A percentile compares a stretch with the other conserved stretches of the same genome.
phyloP scores from a whole-genome alignment of 2,888 invertebrate species.

The Thereva nobilitata region DNA sequence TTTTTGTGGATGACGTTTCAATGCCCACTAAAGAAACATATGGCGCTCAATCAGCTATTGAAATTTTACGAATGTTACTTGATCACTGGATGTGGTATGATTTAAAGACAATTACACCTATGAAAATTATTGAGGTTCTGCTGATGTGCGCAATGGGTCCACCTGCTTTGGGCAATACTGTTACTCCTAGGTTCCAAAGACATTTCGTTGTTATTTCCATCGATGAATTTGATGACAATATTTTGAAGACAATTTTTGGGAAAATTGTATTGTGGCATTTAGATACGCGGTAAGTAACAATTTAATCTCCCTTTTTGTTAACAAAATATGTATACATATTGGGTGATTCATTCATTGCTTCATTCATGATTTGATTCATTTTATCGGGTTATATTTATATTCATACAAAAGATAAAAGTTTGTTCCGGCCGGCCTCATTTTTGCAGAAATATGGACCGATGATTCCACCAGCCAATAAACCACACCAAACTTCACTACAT shows the following conservation, averaged over 20 bases:
- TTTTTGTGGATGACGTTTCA: slow-evolving; percentile 95
- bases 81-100: slow-evolving; percentile 93
- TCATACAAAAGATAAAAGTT: no score
- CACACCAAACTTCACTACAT: no score
- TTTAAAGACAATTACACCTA: slow-evolving; percentile 74
- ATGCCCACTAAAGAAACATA: slow-evolving; percentile 84
- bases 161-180: slow-evolving; percentile 79
- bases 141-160: slow-evolving; percentile 85
- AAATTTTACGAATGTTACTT: slow-evolving; percentile 85
- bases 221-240: slow-evolving; percentile 86
- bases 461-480: no score
- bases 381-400: not conserved
- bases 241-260: slow-evolving; percentile 82
- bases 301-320: not conserved
- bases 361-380: slow-evolving; percentile 12
- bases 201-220: slow-evolving; percentile 86
- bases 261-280: slow-evolving; percentile 94
- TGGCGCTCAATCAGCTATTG: slow-evolving; percentile 94
- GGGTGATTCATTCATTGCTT: not conserved
- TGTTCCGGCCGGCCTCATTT: no score
- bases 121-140: slow-evolving; percentile 84
- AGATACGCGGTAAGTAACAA: slow-evolving; percentile 74
- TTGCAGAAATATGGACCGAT: no score
- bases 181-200: slow-evolving; percentile 82
- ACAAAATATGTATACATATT: not conserved